Conservation (phyloP, 2,888 invertebrate species). For the Agonopterix heracliana region DNA sequence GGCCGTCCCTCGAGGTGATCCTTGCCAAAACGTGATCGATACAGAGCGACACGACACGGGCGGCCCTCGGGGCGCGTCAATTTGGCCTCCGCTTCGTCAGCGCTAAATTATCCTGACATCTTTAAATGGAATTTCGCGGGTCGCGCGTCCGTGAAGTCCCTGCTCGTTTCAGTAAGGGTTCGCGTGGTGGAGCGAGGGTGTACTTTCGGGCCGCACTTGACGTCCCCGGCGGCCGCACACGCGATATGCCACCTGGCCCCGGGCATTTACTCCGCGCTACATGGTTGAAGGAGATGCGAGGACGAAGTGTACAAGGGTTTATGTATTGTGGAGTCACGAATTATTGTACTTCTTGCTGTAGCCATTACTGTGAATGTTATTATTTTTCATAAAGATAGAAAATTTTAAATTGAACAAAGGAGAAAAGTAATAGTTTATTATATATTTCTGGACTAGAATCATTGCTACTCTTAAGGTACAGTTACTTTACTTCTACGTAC, state of each 20-base stretch:
- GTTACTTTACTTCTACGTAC: no score
- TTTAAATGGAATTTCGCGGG: slow-evolving; percentile 74
- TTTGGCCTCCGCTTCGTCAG: slow-evolving; percentile 69
- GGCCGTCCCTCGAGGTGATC: slow-evolving; percentile 44
- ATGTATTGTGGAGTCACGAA: not conserved
- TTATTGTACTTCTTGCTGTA: not conserved
- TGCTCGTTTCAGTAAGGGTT: slow-evolving; percentile 43
- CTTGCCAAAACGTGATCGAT: slow-evolving; percentile 59
- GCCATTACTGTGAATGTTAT: no score
- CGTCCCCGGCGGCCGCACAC: slow-evolving; percentile 43
- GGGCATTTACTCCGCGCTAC: slow-evolving; percentile 24
- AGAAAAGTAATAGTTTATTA: no score
- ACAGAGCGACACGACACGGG: slow-evolving; percentile 37
- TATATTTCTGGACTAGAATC: no score
- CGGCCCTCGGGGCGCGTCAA: slow-evolving; percentile 64
- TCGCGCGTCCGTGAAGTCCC: slow-evolving; percentile 52
- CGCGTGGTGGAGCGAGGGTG: slow-evolving; percentile 33
- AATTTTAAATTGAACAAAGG: no score
- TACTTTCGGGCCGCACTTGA: slow-evolving; percentile 39
- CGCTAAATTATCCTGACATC: slow-evolving; percentile 74
- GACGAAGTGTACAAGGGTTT: slow-evolving; percentile 13
- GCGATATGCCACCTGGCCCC: slow-evolving; percentile 55
- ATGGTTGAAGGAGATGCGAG: slow-evolving; percentile 19
- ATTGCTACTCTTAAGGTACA: no score
- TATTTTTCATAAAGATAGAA: no score